These are phyloP conservation scores for Schizotus pectinicornis DNA, from an alignment of 2,888 invertebrate genomes.

Conservation along the genomic window DNA sequence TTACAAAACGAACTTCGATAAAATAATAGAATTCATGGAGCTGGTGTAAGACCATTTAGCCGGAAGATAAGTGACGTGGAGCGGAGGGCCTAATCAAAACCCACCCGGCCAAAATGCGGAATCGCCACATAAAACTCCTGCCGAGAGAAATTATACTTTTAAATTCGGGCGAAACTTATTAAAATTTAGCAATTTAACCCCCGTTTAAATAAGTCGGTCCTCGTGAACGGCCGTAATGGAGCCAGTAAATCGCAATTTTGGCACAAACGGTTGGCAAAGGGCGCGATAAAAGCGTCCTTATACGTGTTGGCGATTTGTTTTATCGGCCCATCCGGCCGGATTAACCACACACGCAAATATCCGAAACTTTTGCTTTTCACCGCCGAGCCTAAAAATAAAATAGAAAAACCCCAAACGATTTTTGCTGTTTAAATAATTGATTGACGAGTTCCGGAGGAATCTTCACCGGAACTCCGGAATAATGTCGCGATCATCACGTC, in stretches of 20 bases:
- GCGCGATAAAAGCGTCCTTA: constrained; percentile 11
- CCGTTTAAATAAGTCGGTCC: constrained; percentile 2
- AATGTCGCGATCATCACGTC: no score
- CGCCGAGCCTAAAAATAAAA: no score
- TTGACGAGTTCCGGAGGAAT: no score
- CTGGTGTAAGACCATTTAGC: not conserved
- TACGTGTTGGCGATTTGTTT: constrained; percentile 8
- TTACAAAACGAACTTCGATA: no score
- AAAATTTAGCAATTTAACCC: constrained; percentile 20
- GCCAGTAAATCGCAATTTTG: constrained; percentile 3
- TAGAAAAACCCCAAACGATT: no score
- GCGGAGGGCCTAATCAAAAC: constrained; percentile 9
- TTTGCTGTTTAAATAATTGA: no score
- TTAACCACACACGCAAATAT: constrained; percentile 2
- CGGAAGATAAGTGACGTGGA: not conserved
- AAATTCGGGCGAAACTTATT: constrained; percentile 18
- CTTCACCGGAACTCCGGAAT: no score
- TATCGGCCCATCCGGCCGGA: constrained; percentile 8
- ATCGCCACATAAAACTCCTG: constrained; percentile 8
- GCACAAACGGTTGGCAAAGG: not conserved
- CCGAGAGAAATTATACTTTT: constrained; percentile 18
- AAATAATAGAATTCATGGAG: no score
- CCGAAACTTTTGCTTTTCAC: not conserved
- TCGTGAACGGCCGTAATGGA: constrained; percentile 2
- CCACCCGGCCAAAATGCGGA: constrained; percentile 7